Evolutionary conservation across 1,140 invertebrate genomes (phyloP).

Genomic region (Arctopsyche grandis): DNA sequence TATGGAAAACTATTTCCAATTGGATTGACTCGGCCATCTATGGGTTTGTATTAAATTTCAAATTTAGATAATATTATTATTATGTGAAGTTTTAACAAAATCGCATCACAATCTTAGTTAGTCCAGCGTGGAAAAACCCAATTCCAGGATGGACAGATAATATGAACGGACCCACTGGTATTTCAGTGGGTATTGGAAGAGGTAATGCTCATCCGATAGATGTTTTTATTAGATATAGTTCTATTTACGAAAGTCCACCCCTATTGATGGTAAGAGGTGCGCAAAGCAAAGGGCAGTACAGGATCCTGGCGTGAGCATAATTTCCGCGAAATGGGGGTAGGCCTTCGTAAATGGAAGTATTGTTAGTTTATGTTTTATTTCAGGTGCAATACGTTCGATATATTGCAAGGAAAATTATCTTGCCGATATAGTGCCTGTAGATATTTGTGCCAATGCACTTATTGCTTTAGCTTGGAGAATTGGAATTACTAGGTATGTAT

Average conservation of each 20-base stretch:
- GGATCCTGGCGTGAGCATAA: too few relatives aligned
- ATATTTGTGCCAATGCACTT: slow-evolving; percentile 81
- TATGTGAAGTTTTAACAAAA: slow-evolving; percentile 33
- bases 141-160: slow-evolving; percentile 93
- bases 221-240: neutral
- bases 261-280: too few relatives aligned
- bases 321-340: neutral
- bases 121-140: slow-evolving; percentile 76
- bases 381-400: slow-evolving; percentile 66
- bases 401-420: slow-evolving; percentile 72
- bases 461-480: slow-evolving; percentile 79
- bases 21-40: slow-evolving; percentile 80
- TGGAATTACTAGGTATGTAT: slow-evolving; percentile 62
- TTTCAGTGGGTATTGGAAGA: slow-evolving; percentile 81
- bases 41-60: too few relatives aligned
- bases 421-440: slow-evolving; percentile 84
- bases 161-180: slow-evolving; percentile 89
- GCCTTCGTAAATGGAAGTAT: too few relatives aligned
- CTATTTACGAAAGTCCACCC: too few relatives aligned
- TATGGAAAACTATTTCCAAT: slow-evolving; percentile 71
- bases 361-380: slow-evolving; percentile 51
- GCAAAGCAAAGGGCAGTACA: too few relatives aligned
- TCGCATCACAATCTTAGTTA: slow-evolving; percentile 63
- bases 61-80: slow-evolving; percentile 55
- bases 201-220: slow-evolving; percentile 66